A percentile compares a stretch with the other conserved stretches of the same genome.
Evolutionary conservation across 2,888 invertebrate genomes (phyloP).

Genomic region (Colostygia pectinataria): DNA sequence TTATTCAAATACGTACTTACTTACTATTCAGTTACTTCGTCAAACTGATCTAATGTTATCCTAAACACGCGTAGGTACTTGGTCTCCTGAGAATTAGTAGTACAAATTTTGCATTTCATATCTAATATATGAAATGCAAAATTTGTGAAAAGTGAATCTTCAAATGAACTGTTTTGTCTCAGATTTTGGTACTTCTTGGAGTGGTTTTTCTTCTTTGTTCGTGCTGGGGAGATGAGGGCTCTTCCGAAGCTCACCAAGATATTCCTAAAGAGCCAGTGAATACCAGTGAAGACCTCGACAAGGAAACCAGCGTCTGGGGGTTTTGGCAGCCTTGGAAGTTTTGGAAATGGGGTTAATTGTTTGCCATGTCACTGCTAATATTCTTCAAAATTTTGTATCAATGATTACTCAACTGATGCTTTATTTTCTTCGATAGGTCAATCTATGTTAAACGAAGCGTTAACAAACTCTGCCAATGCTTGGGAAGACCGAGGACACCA

Average conservation of each 20-base stretch:
- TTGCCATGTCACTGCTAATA: slow-evolving; percentile 12
- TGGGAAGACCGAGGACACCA: slow-evolving; percentile 50
- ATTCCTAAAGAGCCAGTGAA: slow-evolving; percentile 43
- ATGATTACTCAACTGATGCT: slow-evolving; percentile 14
- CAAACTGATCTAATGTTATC: too few species aligned
- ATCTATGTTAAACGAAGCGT: slow-evolving; percentile 54
- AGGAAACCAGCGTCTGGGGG: slow-evolving; percentile 50
- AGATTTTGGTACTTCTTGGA: slow-evolving; percentile 50
- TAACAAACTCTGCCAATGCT: slow-evolving; percentile 50
- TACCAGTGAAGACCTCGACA: slow-evolving; percentile 41
- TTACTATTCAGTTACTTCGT: too few species aligned
- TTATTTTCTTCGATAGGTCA: slow-evolving; percentile 50
- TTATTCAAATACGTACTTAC: too few species aligned
- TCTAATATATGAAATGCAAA: not conserved
- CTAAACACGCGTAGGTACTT: too few species aligned
- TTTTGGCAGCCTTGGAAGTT: slow-evolving; percentile 55
- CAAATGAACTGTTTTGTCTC: slow-evolving; percentile 14
- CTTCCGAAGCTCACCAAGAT: slow-evolving; percentile 40
- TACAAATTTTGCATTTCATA: too few species aligned
- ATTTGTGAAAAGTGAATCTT: slow-evolving; percentile 1
- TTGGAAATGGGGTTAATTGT: slow-evolving; percentile 58
- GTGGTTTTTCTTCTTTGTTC: slow-evolving; percentile 47
- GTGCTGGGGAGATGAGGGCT: slow-evolving; percentile 45
- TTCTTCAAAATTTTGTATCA: slow-evolving; percentile 9
- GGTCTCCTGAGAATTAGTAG: too few species aligned